Evolutionary conservation across 2,113 vertebrate genomes (phyloP).

Genomic region (Ondatra zibethicus): DNA sequence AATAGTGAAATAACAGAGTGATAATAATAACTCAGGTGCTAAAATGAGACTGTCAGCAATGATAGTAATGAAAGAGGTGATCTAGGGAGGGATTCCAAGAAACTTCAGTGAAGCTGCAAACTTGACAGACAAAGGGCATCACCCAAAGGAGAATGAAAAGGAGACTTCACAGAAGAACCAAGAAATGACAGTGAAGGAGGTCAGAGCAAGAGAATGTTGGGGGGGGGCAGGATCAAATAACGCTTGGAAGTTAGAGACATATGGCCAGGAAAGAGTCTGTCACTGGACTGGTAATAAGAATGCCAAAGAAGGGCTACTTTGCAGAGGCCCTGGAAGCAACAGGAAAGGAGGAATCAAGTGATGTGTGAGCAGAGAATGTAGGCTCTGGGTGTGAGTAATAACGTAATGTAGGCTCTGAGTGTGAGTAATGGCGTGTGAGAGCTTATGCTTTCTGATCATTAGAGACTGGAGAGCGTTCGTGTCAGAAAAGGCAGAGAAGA

Average conservation of each 20-base stretch:
- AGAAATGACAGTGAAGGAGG: background rate
- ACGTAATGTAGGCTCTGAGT: background rate
- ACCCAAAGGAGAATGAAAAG: constrained; percentile 6
- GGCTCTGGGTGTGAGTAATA: background rate
- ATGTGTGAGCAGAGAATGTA: background rate
- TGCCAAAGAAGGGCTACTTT: background rate
- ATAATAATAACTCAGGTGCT: background rate
- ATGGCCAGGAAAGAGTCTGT: background rate
- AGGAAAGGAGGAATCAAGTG: background rate
- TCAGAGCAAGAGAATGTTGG: background rate
- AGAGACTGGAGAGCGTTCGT: background rate
- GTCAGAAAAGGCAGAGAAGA: background rate
- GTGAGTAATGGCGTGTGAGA: background rate
- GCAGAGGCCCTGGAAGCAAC: background rate
- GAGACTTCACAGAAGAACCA: background rate
- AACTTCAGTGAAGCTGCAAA: background rate
- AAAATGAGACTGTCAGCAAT: background rate
- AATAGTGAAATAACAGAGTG: background rate
- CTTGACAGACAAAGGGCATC: background rate
- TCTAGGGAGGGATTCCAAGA: background rate
- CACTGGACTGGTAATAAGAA: background rate
- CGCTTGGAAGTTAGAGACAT: background rate
- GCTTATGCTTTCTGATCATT: background rate
- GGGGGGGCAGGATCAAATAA: background rate
- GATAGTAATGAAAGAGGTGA: background rate